Evolutionary conservation across 2,113 vertebrate genomes (phyloP).

Genomic region (Vicugna pacos): DNA sequence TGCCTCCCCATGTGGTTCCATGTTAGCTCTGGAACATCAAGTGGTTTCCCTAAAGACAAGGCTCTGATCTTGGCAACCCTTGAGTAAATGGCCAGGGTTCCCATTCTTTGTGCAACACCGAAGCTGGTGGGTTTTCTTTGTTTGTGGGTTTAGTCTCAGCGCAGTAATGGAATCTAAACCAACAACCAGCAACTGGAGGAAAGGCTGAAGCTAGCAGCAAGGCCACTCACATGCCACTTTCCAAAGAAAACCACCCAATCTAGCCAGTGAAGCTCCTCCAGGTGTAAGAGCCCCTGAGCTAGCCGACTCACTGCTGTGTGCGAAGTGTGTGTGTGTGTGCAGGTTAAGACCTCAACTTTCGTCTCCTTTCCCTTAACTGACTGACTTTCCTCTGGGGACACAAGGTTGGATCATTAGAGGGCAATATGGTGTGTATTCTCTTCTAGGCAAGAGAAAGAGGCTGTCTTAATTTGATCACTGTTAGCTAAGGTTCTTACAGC

Average conservation of each 20-base stretch:
- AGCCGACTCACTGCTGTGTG: not conserved
- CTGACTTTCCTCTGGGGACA: not conserved
- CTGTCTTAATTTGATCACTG: not conserved
- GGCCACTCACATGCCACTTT: conserved; percentile 83
- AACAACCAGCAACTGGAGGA: conserved; percentile 75
- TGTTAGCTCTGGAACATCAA: not conserved
- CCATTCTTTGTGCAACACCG: not conserved
- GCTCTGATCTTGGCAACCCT: not conserved
- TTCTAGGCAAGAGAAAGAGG: not conserved
- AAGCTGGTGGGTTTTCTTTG: not conserved
- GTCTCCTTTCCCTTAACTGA: not conserved
- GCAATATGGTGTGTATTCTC: not conserved
- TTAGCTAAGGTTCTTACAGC: not conserved
- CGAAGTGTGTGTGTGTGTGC: too few relatives aligned
- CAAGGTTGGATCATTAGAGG: not conserved
- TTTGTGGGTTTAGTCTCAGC: conserved; percentile 11
- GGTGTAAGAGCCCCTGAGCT: not conserved
- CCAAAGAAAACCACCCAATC: conserved; percentile 68
- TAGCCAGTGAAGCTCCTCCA: conserved; percentile 20
- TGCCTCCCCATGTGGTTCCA: not conserved
- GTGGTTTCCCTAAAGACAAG: not conserved
- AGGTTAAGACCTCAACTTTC: not conserved
- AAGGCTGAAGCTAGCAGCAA: conserved; percentile 75
- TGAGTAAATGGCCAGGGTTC: not conserved
- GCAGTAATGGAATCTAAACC: conserved; percentile 76